Conservation (phyloP, 30 jellyfish, hydroid and myxozoan species). For the Turritopsis rubra region DNA sequence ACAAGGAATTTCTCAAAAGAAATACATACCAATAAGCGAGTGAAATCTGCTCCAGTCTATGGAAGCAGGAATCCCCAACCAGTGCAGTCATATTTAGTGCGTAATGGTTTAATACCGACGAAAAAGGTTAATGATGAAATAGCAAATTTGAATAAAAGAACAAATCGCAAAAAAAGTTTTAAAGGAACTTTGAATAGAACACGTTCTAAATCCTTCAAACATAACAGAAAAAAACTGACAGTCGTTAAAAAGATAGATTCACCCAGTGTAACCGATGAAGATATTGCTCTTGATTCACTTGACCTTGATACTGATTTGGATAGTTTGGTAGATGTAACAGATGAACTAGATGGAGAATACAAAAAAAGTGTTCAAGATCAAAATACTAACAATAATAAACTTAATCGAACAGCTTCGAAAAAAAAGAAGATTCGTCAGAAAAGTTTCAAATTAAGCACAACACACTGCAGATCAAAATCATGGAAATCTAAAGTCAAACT, state of each 20-base stretch:
- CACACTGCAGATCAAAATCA: slow-evolving; percentile 34
- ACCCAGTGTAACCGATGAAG: not conserved
- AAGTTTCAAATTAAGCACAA: slow-evolving; percentile 42
- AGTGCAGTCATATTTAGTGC: slow-evolving; percentile 69
- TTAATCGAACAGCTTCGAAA: slow-evolving; percentile 6
- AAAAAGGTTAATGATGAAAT: not conserved
- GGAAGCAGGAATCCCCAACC: slow-evolving; percentile 1
- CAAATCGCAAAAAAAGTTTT: slow-evolving; percentile 59
- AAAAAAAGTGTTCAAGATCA: not conserved
- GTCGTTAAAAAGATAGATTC: not conserved
- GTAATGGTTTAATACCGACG: slow-evolving; percentile 73
- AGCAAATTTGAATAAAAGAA: not conserved
- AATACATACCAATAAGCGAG: not conserved
- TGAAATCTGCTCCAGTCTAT: slow-evolving; percentile 1
- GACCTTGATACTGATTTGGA: slow-evolving; percentile 17
- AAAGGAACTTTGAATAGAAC: slow-evolving; percentile 23
- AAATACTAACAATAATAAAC: not conserved
- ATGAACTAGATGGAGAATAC: not conserved
- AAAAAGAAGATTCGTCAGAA: slow-evolving; percentile 48
- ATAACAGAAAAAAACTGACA: slow-evolving; percentile 12
- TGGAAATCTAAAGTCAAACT: not conserved
- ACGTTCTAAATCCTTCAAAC: slow-evolving; percentile 12
- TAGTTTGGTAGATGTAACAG: slow-evolving; percentile 5
- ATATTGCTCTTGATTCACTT: slow-evolving; percentile 1
- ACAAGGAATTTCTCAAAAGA: slow-evolving; percentile 1